Evolutionary conservation across 2,797 vertebrate species (phyloP).

Genomic region (Hapalemur alaotrensis): DNA sequence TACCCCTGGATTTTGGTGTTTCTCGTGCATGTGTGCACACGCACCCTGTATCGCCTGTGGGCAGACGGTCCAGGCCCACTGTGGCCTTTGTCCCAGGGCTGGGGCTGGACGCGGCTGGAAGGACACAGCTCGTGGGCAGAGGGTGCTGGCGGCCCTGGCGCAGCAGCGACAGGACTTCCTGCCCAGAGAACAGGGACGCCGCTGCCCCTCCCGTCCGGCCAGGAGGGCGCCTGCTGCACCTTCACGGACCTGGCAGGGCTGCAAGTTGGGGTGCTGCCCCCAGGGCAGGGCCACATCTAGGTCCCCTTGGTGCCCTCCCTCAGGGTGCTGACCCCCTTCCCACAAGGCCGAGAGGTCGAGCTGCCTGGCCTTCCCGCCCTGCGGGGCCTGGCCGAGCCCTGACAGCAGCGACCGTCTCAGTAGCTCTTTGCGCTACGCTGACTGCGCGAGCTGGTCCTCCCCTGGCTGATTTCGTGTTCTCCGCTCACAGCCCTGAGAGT

Average conservation of each 20-base stretch:
- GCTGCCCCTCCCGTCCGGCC: neutral
- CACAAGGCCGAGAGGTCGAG: neutral
- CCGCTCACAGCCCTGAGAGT: neutral
- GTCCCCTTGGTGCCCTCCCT: neutral
- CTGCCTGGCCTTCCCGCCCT: neutral
- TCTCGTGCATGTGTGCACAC: neutral
- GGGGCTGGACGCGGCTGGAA: neutral
- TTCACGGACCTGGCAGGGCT: neutral
- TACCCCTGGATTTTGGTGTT: neutral
- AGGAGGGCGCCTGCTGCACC: no score
- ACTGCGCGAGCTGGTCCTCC: neutral
- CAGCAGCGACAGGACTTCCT: neutral
- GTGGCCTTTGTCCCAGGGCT: neutral
- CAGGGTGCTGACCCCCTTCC: neutral
- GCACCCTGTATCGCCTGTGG: neutral
- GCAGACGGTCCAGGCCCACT: neutral
- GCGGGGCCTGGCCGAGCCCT: neutral
- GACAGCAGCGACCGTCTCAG: no score
- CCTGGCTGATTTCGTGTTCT: neutral
- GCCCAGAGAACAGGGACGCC: neutral
- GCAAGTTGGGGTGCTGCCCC: neutral
- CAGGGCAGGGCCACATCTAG: neutral
- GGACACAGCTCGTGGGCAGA: neutral
- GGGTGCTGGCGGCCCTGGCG: accelerated
- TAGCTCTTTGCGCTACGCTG: neutral